Percentiles rank a stretch among this genome's conserved stretches.
Evolutionary conservation across 2,113 vertebrate genomes (phyloP).

Genomic region (Balaeniceps rex): DNA sequence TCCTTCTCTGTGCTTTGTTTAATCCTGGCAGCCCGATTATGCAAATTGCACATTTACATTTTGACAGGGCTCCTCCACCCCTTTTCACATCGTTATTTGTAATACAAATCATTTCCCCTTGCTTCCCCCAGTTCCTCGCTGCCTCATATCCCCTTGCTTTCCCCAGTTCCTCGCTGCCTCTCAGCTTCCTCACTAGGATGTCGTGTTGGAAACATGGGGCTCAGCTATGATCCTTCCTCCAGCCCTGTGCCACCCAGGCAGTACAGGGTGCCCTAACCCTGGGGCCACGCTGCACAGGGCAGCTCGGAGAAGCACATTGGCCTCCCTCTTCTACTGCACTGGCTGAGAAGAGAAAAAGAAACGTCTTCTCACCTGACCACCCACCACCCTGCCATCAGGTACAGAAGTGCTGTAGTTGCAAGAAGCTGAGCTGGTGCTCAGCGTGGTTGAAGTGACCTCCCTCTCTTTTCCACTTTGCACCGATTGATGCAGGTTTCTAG

Average conservation of each 20-base stretch:
- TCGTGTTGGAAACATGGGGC: fast-evolving
- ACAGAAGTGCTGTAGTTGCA: neutral
- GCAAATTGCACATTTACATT: conserved; percentile 63
- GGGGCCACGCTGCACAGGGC: neutral
- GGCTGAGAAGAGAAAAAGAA: neutral
- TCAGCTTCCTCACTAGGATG: neutral
- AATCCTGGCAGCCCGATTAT: conserved; percentile 58
- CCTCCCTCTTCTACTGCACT: neutral
- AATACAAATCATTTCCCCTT: neutral
- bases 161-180: neutral
- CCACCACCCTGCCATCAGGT: neutral
- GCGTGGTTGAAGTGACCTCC: neutral
- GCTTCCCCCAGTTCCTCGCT: neutral
- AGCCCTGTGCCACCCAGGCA: neutral
- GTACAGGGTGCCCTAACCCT: neutral
- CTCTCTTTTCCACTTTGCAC: neutral
- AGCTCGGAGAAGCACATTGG: neutral
- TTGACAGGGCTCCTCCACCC: conserved; percentile 36
- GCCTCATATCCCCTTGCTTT: neutral
- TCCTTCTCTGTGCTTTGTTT: conserved; percentile 2
- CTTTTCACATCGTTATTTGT: neutral
- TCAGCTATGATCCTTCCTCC: neutral
- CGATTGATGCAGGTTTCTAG: neutral
- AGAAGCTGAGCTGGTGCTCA: neutral
- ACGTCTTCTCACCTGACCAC: neutral